phyloP scores from a whole-genome alignment of 2,113 vertebrate genomes.

The Bufo gargarizans region DNA sequence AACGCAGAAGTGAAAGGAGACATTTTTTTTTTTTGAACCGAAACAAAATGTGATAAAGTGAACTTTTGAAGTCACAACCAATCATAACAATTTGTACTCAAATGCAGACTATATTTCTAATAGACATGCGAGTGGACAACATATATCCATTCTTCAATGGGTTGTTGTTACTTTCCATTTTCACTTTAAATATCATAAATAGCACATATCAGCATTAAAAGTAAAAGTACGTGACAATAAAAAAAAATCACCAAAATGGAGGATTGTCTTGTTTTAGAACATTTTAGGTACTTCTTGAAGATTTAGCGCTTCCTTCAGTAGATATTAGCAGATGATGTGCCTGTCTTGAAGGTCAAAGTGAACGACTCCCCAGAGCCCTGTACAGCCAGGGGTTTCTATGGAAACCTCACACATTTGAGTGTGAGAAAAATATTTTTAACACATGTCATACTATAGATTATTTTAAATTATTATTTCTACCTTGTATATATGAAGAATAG shows the following conservation, averaged over 20 bases:
- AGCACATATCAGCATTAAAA: background rate
- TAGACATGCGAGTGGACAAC: no score
- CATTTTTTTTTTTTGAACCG: background rate
- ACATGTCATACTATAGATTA: conserved; percentile 41
- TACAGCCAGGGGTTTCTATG: conserved; percentile 45
- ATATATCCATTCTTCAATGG: background rate
- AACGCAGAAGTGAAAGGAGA: no score
- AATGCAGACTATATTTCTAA: background rate
- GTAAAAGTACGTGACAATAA: background rate
- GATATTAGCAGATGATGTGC: conserved; percentile 41
- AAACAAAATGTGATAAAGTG: background rate
- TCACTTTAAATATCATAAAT: background rate
- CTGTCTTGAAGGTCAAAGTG: conserved; percentile 51
- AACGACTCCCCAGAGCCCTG: conserved; percentile 42
- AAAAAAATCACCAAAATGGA: background rate
- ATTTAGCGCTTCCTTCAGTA: conserved; percentile 13
- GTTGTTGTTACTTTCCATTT: background rate
- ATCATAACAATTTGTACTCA: background rate
- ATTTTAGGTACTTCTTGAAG: background rate
- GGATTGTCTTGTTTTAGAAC: background rate
- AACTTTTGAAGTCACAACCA: background rate
- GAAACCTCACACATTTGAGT: conserved; percentile 43
- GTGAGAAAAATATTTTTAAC: conserved; percentile 44
- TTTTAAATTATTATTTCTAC: conserved; percentile 57
- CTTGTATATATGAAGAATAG: background rate